Evolutionary conservation across 2,113 vertebrate genomes (phyloP).

Genomic region (Nothobranchius kuhntae): DNA sequence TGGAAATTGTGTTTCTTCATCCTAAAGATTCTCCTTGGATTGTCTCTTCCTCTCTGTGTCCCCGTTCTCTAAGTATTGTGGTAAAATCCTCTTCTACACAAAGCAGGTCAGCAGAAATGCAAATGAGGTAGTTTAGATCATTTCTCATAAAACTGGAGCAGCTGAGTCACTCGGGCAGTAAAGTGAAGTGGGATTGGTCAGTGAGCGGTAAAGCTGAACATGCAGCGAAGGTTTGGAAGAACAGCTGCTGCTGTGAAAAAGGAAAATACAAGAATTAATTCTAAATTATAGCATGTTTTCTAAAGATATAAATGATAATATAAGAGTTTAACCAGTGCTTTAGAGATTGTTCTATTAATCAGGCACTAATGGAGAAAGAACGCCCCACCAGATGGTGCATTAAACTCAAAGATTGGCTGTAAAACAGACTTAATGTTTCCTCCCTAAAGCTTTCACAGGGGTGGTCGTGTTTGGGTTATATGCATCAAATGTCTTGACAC

Average conservation of each 20-base stretch:
- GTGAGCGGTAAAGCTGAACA: neutral
- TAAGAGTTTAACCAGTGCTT: neutral
- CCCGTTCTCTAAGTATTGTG: neutral
- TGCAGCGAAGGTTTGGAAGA: neutral
- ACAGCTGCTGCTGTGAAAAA: neutral
- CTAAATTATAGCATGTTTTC: neutral
- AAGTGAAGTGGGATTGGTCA: too few species aligned
- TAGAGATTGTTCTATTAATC: constrained; percentile 5
- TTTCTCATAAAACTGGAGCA: neutral
- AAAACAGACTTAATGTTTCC: constrained; percentile 19
- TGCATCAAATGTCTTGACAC: too few species aligned
- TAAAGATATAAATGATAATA: neutral
- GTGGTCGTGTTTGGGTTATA: constrained; percentile 14
- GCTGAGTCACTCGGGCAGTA: neutral
- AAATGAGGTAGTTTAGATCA: neutral
- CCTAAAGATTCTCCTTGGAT: neutral
- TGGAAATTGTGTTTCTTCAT: too few species aligned
- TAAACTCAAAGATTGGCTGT: constrained; percentile 37
- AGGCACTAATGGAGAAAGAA: constrained; percentile 30
- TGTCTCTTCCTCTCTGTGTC: neutral
- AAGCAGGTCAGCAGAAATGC: neutral
- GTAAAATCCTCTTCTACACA: neutral
- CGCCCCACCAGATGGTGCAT: constrained; percentile 21
- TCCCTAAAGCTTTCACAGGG: constrained; percentile 8
- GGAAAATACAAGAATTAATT: neutral